Percentiles rank a stretch among this genome's conserved stretches.
phyloP scores from a whole-genome alignment of 2,797 vertebrate species.

The Aplochiton taeniatus region DNA sequence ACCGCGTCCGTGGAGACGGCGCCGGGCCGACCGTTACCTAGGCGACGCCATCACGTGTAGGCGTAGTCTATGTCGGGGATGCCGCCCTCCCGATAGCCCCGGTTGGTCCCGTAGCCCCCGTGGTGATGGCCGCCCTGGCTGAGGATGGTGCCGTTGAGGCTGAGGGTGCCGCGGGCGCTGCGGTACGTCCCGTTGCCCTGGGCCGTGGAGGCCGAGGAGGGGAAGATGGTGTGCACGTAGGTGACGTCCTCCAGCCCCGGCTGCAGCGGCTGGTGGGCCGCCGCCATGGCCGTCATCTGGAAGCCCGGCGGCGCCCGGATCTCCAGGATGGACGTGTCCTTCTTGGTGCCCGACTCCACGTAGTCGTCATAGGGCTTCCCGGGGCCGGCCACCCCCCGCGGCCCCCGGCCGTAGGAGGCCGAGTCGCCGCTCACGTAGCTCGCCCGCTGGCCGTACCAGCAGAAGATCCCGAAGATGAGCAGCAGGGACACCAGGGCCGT shows the following conservation, averaged over 20 bases:
- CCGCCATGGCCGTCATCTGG: slow-evolving; percentile 89
- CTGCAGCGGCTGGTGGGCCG: slow-evolving; percentile 75
- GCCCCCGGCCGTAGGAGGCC: slow-evolving; percentile 76
- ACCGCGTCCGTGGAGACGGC: slow-evolving; percentile 32
- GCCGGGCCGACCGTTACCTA: slow-evolving; percentile 27
- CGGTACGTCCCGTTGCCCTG: slow-evolving; percentile 73
- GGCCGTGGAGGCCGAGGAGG: slow-evolving; percentile 72
- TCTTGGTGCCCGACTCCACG: slow-evolving; percentile 92
- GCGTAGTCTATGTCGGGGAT: slow-evolving; percentile 91
- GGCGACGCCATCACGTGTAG: slow-evolving; percentile 84
- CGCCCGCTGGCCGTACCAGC: slow-evolving; percentile 89
- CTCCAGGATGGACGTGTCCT: slow-evolving; percentile 93
- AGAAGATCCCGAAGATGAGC: slow-evolving; percentile 88
- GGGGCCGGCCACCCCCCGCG: slow-evolving; percentile 49
- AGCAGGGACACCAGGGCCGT: slow-evolving; percentile 88
- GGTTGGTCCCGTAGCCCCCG: slow-evolving; percentile 86
- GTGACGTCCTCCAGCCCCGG: slow-evolving; percentile 87
- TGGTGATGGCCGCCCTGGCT: slow-evolving; percentile 88
- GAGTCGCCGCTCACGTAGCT: slow-evolving; percentile 83
- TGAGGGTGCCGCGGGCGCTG: slow-evolving; percentile 63
- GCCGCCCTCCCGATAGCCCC: slow-evolving; percentile 90
- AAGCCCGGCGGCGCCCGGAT: slow-evolving; percentile 87
- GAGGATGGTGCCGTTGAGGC: slow-evolving; percentile 85
- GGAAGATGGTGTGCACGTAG: slow-evolving; percentile 93
- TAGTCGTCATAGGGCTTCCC: slow-evolving; percentile 89